Evolutionary conservation across 1,140 invertebrate genomes (phyloP).

Genomic region (Araneus ventricosus): DNA sequence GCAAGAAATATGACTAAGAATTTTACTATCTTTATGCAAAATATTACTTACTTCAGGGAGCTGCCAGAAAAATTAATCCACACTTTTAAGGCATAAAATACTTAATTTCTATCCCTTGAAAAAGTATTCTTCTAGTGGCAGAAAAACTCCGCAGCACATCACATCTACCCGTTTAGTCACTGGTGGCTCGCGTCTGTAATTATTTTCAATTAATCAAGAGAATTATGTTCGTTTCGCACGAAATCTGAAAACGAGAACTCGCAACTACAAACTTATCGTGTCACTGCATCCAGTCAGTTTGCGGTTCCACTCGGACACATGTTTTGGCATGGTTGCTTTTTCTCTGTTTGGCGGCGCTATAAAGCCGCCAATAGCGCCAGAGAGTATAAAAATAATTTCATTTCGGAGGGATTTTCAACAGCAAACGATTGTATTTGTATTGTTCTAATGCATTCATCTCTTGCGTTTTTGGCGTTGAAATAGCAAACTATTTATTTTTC

Average conservation of each 20-base stretch:
- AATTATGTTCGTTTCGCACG: conserved; percentile 40
- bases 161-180: neutral
- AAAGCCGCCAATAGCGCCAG: neutral
- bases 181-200: neutral
- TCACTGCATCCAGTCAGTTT: conserved; percentile 29
- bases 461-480: too few species aligned
- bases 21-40: neutral
- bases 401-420: too few species aligned
- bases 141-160: conserved; percentile 37
- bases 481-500: too few species aligned
- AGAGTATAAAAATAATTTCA: too few species aligned
- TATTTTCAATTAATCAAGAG: conserved; percentile 4
- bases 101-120: neutral
- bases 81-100: conserved; percentile 8
- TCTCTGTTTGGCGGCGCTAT: neutral
- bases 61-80: neutral
- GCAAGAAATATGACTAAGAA: too few species aligned
- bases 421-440: too few species aligned
- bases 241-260: conserved; percentile 13
- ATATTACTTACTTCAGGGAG: neutral
- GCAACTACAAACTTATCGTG: neutral
- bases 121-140: neutral
- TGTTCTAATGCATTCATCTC: too few species aligned
- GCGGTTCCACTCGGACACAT: conserved; percentile 8
- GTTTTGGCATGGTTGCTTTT: conserved; percentile 24